These are phyloP conservation scores for Cerceris rybyensis DNA, from an alignment of 2,888 invertebrate genomes.

Conservation along the genomic window DNA sequence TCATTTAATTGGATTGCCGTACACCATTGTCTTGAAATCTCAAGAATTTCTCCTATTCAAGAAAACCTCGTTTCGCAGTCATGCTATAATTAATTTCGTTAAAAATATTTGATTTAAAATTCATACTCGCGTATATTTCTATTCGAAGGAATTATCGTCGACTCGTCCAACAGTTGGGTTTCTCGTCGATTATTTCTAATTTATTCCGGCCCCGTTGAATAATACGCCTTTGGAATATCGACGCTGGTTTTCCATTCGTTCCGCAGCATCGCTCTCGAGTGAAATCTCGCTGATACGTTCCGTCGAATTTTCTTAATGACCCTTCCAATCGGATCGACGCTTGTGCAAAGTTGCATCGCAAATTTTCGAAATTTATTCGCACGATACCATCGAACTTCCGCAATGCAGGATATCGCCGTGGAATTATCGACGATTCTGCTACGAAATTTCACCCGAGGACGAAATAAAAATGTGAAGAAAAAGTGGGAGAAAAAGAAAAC, in stretches of 20 bases:
- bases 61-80: not conserved
- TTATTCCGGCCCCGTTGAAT: slow-evolving; percentile 20
- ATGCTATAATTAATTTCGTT: not conserved
- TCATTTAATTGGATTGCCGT: not conserved
- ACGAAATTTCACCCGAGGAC: slow-evolving; percentile 25
- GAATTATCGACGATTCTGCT: slow-evolving; percentile 6
- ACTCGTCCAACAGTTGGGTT: not conserved
- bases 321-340: slow-evolving; percentile 23
- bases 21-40: not conserved
- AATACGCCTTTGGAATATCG: slow-evolving; percentile 12
- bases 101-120: too few species aligned
- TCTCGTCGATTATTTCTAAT: not conserved
- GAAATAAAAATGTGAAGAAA: not conserved
- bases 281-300: slow-evolving; percentile 13
- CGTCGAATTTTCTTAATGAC: slow-evolving; percentile 39
- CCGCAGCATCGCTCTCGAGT: slow-evolving; percentile 11
- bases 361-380: slow-evolving; percentile 9
- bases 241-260: not conserved
- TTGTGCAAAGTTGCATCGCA: slow-evolving; percentile 15
- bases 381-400: slow-evolving; percentile 7
- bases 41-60: not conserved
- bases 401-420: slow-evolving; percentile 18
- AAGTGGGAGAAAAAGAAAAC: not conserved
- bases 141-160: too few species aligned
- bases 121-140: too few species aligned